These are phyloP conservation scores for Ischnus inquisitorius DNA, from an alignment of 2,888 invertebrate genomes.

Conservation along the genomic window DNA sequence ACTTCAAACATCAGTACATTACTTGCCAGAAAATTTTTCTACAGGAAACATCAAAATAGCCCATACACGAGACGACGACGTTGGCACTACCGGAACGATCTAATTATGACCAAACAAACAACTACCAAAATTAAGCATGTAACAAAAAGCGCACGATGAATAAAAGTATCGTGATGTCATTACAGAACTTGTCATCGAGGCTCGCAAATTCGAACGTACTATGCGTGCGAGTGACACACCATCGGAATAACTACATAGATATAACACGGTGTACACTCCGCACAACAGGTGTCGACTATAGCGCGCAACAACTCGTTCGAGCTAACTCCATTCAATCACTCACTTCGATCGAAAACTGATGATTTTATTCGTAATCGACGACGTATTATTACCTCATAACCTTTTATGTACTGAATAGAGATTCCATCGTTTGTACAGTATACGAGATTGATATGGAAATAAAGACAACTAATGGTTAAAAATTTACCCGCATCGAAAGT, in stretches of 20 bases:
- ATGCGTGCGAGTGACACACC: constrained; percentile 21
- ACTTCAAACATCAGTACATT: too few species aligned
- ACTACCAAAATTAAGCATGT: not conserved
- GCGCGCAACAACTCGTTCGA: constrained; percentile 31
- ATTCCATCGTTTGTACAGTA: not conserved
- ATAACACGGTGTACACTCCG: not conserved
- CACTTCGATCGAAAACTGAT: not conserved
- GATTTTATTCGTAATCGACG: not conserved
- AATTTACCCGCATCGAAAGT: not conserved
- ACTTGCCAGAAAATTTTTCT: too few species aligned
- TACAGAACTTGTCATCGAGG: not conserved
- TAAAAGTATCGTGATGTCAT: constrained; percentile 4
- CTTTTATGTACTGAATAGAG: not conserved
- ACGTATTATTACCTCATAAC: not conserved
- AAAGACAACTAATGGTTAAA: not conserved
- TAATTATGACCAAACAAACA: not conserved
- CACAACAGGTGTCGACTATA: constrained; percentile 52
- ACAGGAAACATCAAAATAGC: too few species aligned
- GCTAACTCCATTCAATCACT: constrained; percentile 3
- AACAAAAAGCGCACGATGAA: not conserved
- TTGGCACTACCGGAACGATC: not conserved
- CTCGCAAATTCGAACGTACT: constrained; percentile 19
- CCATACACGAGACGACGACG: not conserved
- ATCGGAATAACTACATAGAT: constrained; percentile 25
- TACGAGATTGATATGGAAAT: not conserved